These are phyloP conservation scores for Esox lucius DNA, from an alignment of 2,797 vertebrate species.

Conservation along the genomic window DNA sequence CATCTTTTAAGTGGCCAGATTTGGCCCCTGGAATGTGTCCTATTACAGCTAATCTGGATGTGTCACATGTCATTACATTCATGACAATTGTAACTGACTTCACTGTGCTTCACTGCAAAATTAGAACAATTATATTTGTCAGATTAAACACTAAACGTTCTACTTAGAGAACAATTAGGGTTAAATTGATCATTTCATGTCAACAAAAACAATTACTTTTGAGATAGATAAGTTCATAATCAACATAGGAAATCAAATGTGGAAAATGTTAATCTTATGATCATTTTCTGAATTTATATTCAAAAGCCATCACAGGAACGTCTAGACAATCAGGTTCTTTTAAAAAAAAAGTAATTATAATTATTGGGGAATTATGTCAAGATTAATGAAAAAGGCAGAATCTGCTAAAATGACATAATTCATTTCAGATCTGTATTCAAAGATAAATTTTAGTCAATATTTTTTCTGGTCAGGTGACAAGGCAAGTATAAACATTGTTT, in stretches of 20 bases:
- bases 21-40: neutral
- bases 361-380: neutral
- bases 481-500: neutral
- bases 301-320: slow-evolving; percentile 3
- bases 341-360: neutral
- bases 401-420: neutral
- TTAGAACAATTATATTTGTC: neutral
- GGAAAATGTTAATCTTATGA: neutral
- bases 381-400: slow-evolving; percentile 8
- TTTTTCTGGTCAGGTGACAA: neutral
- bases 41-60: neutral
- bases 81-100: neutral
- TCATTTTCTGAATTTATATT: slow-evolving; percentile 4
- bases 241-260: neutral
- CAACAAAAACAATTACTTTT: slow-evolving; percentile 1
- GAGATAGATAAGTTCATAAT: neutral
- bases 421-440: neutral
- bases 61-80: neutral
- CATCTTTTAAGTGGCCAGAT: too few species aligned
- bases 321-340: neutral
- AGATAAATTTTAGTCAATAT: neutral
- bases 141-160: neutral
- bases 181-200: neutral
- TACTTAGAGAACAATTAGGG: neutral
- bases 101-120: neutral